Evolutionary conservation across 2,888 invertebrate genomes (phyloP).

Genomic region (Parnassius orleans): DNA sequence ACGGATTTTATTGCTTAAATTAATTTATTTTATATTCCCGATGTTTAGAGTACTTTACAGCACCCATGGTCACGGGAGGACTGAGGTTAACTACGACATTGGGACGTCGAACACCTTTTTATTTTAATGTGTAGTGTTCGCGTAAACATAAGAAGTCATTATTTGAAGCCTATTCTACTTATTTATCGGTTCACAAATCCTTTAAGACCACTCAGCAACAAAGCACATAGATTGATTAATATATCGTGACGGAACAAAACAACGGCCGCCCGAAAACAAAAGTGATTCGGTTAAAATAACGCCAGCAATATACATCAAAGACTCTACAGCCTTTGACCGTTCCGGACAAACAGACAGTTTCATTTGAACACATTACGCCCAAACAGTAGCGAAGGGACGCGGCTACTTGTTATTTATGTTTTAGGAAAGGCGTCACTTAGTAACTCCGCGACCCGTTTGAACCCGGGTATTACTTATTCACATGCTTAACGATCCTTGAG

Average conservation of each 20-base stretch:
- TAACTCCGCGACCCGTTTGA: conserved; percentile 28
- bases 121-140: too few species aligned
- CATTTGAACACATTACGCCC: conserved; percentile 3
- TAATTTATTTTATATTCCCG: too few species aligned
- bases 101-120: too few species aligned
- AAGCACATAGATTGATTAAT: background rate
- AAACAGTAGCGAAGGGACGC: background rate
- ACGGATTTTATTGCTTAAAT: too few species aligned
- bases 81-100: too few species aligned
- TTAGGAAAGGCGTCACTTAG: conserved; percentile 27
- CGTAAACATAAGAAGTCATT: too few species aligned
- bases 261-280: background rate
- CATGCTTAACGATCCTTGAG: conserved; percentile 46
- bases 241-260: background rate
- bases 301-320: background rate
- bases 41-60: too few species aligned
- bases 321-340: background rate
- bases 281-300: background rate
- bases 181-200: too few species aligned
- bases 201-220: too few species aligned
- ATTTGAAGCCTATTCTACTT: too few species aligned
- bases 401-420: conserved; percentile 15
- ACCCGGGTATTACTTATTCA: conserved; percentile 52
- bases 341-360: conserved; percentile 2
- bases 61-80: too few species aligned